phyloP scores from a whole-genome alignment of 2,888 invertebrate genomes.

The Rhodophaea formosa region DNA sequence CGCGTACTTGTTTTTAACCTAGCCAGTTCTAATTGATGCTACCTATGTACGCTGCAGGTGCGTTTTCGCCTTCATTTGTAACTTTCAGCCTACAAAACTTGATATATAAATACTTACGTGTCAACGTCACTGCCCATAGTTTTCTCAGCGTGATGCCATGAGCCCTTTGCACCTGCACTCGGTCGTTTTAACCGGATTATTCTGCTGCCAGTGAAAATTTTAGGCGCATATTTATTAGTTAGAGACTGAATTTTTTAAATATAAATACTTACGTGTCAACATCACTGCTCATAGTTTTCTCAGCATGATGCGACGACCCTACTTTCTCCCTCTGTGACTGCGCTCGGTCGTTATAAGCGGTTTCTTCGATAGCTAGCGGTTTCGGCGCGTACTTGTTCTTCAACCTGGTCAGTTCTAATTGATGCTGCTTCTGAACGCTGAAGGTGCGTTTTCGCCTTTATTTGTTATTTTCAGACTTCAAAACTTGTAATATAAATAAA shows the following conservation, averaged over 20 bases:
- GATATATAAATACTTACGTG: no score
- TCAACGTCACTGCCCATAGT: no score
- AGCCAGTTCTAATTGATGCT: slow-evolving; percentile 84
- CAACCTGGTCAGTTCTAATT: slow-evolving; percentile 84
- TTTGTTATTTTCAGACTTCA: no score
- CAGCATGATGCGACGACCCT: slow-evolving; percentile 91
- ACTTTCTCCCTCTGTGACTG: slow-evolving; percentile 86
- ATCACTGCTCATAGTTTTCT: slow-evolving; percentile 90
- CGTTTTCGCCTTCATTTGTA: no score
- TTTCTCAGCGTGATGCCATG: no score
- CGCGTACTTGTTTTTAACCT: slow-evolving; percentile 81
- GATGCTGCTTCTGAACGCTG: slow-evolving; percentile 82
- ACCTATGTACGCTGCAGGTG: slow-evolving; percentile 78
- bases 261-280: slow-evolving; percentile 88
- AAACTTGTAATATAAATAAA: neutral
- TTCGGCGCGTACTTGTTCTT: slow-evolving; percentile 79
- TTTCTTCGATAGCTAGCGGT: slow-evolving; percentile 58
- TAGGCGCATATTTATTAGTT: no score
- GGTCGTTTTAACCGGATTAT: no score
- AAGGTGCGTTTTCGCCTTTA: no score
- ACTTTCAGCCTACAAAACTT: no score
- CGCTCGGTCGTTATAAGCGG: slow-evolving; percentile 89
- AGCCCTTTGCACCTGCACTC: no score
- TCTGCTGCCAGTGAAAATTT: no score
- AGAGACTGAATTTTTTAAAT: no score